Evolutionary conservation across 2,113 vertebrate genomes (phyloP).

Genomic region (Rhinoderma darwinii): DNA sequence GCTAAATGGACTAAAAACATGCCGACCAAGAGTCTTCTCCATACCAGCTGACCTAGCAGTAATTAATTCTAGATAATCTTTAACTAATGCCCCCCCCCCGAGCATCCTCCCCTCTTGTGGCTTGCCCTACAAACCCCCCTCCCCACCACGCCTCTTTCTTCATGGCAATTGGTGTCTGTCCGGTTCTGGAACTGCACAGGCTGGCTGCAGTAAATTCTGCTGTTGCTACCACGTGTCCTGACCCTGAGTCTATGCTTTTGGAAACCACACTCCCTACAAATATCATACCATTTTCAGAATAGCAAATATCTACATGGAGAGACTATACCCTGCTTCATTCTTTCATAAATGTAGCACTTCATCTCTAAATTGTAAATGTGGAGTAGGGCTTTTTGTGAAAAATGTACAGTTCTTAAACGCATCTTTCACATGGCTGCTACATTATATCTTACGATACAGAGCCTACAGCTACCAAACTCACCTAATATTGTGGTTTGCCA

Average conservation of each 20-base stretch:
- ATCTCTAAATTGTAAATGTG: not conserved
- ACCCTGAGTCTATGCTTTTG: not conserved
- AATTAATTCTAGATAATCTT: not conserved
- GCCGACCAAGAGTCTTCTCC: not conserved
- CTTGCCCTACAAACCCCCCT: not conserved
- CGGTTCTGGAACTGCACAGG: not conserved
- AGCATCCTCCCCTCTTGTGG: not conserved
- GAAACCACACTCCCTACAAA: not conserved
- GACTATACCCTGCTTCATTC: not conserved
- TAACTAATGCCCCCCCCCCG: not conserved
- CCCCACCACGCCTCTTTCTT: not conserved
- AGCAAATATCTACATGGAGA: not conserved
- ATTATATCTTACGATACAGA: not conserved
- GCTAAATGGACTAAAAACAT: not conserved
- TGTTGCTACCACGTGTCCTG: not conserved
- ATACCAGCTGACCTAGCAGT: not conserved
- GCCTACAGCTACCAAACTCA: slow-evolving; percentile 65
- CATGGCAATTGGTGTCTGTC: not conserved
- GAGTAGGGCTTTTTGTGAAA: not conserved
- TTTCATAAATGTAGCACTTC: not conserved
- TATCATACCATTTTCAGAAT: not conserved
- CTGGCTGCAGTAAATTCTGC: not conserved
- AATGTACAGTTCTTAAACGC: not conserved
- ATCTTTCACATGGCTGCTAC: slow-evolving; percentile 13
- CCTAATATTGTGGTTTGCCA: slow-evolving; percentile 98